These are phyloP conservation scores for Bombus difficillimus DNA, from an alignment of 1,140 invertebrate genomes.

Conservation along the genomic window DNA sequence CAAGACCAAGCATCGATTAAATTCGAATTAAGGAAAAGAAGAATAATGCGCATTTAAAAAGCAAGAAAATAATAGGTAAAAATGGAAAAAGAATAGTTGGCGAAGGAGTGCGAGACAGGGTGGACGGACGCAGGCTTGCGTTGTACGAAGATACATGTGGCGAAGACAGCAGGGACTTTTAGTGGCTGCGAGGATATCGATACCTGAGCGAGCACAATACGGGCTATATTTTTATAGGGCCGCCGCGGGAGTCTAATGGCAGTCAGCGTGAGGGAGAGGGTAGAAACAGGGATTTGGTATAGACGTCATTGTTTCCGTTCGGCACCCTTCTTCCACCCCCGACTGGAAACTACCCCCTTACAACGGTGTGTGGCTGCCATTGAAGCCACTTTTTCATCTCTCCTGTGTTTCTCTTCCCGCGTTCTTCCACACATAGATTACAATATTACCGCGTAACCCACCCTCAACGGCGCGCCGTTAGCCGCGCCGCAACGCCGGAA, in stretches of 20 bases:
- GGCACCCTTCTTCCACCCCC: conserved; percentile 70
- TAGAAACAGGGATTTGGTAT: conserved; percentile 76
- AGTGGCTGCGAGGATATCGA: conserved; percentile 49
- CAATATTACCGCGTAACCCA: conserved; percentile 78
- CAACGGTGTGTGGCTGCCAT: conserved; percentile 73
- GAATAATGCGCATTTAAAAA: too few species aligned
- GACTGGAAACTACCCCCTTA: conserved; percentile 78
- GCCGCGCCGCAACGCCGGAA: conserved; percentile 52
- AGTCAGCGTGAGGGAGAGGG: conserved; percentile 64
- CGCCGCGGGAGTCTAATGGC: conserved; percentile 77
- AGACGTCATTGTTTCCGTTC: conserved; percentile 81
- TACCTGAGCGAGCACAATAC: conserved; percentile 2
- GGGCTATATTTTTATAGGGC: conserved; percentile 72
- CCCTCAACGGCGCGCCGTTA: conserved; percentile 49
- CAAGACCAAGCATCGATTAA: not conserved
- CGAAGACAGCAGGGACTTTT: conserved; percentile 61
- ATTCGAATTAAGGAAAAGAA: not conserved
- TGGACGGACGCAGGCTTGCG: not conserved
- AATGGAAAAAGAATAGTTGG: not conserved
- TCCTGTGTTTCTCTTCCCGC: conserved; percentile 75
- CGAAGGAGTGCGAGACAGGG: not conserved
- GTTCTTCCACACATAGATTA: conserved; percentile 82
- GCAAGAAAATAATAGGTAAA: not conserved
- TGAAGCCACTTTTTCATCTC: conserved; percentile 81
- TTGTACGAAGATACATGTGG: conserved; percentile 41